These are phyloP conservation scores for Eulemur albifrons DNA, from an alignment of 2,797 vertebrate species.

Conservation along the genomic window DNA sequence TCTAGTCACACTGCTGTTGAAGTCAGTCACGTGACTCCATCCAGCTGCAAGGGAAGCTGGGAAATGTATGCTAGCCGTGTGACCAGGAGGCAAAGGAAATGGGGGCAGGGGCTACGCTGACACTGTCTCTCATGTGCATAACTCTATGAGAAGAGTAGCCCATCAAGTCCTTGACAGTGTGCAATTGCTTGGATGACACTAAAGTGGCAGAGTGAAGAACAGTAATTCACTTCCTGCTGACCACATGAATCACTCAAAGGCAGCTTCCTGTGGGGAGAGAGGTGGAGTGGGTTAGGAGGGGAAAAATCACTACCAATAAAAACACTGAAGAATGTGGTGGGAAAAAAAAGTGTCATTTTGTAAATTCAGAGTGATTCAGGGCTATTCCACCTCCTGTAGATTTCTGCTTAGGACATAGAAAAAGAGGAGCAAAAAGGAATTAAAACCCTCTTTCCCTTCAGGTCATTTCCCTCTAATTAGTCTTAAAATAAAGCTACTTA, in stretches of 20 bases:
- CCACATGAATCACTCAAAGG: background rate
- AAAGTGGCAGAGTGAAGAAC: background rate
- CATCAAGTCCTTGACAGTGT: background rate
- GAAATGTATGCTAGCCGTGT: background rate
- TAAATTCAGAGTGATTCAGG: background rate
- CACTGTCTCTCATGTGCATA: background rate
- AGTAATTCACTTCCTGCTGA: background rate
- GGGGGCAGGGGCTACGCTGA: background rate
- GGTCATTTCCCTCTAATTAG: background rate
- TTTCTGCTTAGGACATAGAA: background rate
- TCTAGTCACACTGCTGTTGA: background rate
- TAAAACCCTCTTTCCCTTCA: background rate
- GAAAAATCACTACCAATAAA: background rate
- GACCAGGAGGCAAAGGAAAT: background rate
- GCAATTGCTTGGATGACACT: background rate
- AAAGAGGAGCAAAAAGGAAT: background rate
- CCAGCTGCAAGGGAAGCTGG: background rate
- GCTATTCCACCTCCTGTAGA: background rate
- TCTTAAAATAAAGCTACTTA: constrained; percentile 1
- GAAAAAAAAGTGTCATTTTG: background rate
- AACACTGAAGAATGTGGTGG: background rate
- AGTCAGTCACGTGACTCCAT: background rate
- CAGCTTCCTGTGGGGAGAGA: background rate
- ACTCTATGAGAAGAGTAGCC: background rate
- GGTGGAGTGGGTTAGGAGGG: background rate